phyloP scores from a whole-genome alignment of 92 coral and sea anemone species.

The Epizoanthus fatuus region DNA sequence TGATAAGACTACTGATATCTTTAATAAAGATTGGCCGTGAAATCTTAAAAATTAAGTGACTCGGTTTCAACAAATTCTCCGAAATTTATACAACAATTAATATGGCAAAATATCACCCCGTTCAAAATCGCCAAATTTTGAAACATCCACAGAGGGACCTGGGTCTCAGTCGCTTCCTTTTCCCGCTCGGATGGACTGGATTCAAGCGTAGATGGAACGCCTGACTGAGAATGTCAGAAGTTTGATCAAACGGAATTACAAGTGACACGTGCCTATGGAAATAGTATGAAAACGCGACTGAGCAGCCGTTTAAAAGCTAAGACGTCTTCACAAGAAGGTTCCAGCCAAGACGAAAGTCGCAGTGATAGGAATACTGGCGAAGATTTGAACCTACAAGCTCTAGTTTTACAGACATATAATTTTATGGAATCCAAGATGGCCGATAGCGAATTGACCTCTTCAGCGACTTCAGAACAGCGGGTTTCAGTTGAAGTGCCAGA shows the following conservation, averaged over 20 bases:
- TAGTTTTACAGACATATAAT: conserved; percentile 21
- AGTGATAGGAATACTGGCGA: background rate
- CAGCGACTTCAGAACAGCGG: background rate
- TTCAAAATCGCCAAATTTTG: too few relatives aligned
- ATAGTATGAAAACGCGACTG: conserved; percentile 23
- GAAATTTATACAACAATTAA: too few relatives aligned
- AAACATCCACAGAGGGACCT: too few relatives aligned
- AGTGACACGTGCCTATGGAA: background rate
- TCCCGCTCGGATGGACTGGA: too few relatives aligned
- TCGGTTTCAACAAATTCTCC: too few relatives aligned
- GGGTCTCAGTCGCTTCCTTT: too few relatives aligned
- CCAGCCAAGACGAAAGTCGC: background rate
- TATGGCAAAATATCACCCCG: too few relatives aligned
- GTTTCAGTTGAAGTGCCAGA: conserved; percentile 14
- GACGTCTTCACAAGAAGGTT: background rate
- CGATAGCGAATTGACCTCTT: background rate
- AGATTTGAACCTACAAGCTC: conserved; percentile 18
- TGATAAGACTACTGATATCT: too few relatives aligned
- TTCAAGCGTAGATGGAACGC: background rate
- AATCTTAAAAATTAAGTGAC: too few relatives aligned
- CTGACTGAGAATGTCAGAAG: conserved; percentile 1
- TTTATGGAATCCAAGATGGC: conserved; percentile 48
- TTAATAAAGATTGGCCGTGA: too few relatives aligned
- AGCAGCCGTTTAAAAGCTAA: conserved; percentile 19
- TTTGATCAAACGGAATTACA: background rate